Percentiles rank a stretch among this genome's conserved stretches.
These are phyloP conservation scores for Epinephelus awoara DNA, from an alignment of 2,797 vertebrate genomes.

Conservation along the genomic window DNA sequence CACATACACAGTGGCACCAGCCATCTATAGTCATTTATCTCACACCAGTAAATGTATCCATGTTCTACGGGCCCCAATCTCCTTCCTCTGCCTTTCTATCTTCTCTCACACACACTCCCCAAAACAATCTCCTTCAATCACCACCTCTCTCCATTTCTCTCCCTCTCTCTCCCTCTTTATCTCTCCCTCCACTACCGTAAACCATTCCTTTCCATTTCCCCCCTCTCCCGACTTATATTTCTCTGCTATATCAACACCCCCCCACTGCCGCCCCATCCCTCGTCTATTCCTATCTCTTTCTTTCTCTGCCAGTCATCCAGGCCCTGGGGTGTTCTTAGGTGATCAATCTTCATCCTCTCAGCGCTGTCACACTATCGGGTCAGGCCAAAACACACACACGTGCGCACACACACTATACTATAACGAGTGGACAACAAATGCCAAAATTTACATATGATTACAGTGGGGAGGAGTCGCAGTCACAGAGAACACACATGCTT, in stretches of 20 bases:
- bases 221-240: conserved; percentile 66
- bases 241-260: conserved; percentile 58
- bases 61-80: conserved; percentile 75
- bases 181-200: conserved; percentile 76
- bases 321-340: conserved; percentile 81
- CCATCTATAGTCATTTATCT: conserved; percentile 85
- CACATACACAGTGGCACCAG: conserved; percentile 49
- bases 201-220: conserved; percentile 67
- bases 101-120: conserved; percentile 73
- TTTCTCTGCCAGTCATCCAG: conserved; percentile 77
- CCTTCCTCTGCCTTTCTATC: conserved; percentile 71
- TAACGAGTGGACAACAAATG: conserved; percentile 76
- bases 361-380: conserved; percentile 72
- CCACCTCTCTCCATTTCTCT: conserved; percentile 66
- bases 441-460: conserved; percentile 82
- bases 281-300: conserved; percentile 64
- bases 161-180: conserved; percentile 69
- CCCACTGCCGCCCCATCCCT: background rate
- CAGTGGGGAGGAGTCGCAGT: conserved; percentile 48
- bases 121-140: conserved; percentile 84
- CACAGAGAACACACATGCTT: conserved; percentile 51
- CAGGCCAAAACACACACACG: conserved; percentile 55
- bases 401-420: conserved; percentile 21
- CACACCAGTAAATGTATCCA: conserved; percentile 77
- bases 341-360: conserved; percentile 85